phyloP scores from a whole-genome alignment of 2,113 vertebrate genomes.

The Anseranas semipalmata region DNA sequence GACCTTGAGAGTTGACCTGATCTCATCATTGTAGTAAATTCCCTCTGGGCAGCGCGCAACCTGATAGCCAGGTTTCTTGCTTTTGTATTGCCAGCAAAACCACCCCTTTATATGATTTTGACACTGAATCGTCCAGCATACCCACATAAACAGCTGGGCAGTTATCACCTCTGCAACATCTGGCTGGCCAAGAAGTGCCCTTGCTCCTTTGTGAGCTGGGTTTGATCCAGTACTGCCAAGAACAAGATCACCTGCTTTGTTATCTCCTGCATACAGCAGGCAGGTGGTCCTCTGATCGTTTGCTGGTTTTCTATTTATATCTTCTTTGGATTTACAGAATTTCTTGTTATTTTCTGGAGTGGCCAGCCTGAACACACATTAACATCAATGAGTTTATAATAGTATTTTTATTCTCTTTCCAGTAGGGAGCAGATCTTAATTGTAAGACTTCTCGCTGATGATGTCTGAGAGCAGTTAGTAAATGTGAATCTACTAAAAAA shows the following conservation, averaged over 20 bases:
- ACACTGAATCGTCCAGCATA: not conserved
- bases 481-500: not conserved
- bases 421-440: not conserved
- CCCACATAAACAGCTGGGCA: not conserved
- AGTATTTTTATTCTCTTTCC: not conserved
- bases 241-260: not conserved
- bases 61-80: not conserved
- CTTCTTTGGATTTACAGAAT: not conserved
- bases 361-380: not conserved
- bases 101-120: not conserved
- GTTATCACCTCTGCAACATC: not conserved
- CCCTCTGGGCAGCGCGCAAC: not conserved
- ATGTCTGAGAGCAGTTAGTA: not conserved
- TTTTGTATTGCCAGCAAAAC: not conserved
- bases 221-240: not conserved
- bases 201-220: not conserved
- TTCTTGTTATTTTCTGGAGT: not conserved
- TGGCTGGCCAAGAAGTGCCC: not conserved
- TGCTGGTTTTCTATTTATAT: not conserved
- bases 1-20: constrained; percentile 7
- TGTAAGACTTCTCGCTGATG: not conserved
- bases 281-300: not conserved
- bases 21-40: not conserved
- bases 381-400: not conserved
- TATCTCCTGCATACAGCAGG: not conserved